Evolutionary conservation across 2,888 invertebrate species (phyloP), one percentile per base, ranked within the genome.

Genomic region (Erebia aethiops): DNA sequence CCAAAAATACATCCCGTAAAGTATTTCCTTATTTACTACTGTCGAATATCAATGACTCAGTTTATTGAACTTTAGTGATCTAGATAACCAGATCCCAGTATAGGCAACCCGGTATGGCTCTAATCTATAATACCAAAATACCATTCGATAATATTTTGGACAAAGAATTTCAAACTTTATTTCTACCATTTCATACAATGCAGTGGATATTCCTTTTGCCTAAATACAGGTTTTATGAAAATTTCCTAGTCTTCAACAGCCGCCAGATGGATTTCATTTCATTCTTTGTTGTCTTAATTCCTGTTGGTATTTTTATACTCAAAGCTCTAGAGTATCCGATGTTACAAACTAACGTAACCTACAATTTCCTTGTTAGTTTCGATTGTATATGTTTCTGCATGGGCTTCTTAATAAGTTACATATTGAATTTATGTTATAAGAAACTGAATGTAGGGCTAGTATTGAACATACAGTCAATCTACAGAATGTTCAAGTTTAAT

Each of bases 151-250:
- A 67, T 57, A 14, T 46, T 49, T 49, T 67, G 46, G 66, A 57
- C 9, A n/a, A 67, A 13, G 57, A 67, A 21, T 9, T 67, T 10
- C 13, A 57, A 67, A 14, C 21, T 9, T 3, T 67, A 46, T 46
- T 67, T 57, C 21, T 67, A 10, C 66, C 66, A 10, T 26, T 57
- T n/a, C 58, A 26, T 26, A n/a, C 9, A 0, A 49, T 67, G 49
- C 66, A 67, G n/a, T 46, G 66, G 57, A 26, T 58, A 14, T 67
- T 58, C n/a, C 41, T 67, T 3, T 67, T 67, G 16, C 66, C 66
- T n/a, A 67, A 67, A 46, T 67, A 57, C 11, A 67, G 46, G 26
- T 43, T 67, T 26, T 67, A 67, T 58, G 9, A 67, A 57, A 67
- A 57, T 16, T 57, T 67, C 46, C 14, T 67, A 21, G 3, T 67